These are phyloP conservation scores for Branchinecta lindahli DNA, from an alignment of 1,140 invertebrate genomes.

Conservation along the genomic window DNA sequence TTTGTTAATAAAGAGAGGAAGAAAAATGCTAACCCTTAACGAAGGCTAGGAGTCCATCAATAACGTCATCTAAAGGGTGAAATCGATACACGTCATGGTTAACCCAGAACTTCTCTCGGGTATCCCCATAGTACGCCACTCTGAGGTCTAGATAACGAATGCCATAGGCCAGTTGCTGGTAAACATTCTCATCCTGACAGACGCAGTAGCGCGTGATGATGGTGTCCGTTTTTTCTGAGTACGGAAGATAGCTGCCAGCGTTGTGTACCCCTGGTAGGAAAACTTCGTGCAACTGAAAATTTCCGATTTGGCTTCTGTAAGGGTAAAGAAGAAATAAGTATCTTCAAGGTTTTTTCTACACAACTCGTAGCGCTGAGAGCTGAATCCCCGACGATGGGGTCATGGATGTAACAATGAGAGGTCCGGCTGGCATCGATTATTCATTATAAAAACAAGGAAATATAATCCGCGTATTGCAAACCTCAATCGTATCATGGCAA, in stretches of 20 bases:
- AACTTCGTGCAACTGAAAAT: conserved; percentile 38
- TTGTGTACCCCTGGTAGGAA: conserved; percentile 54
- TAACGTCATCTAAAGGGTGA: conserved; percentile 41
- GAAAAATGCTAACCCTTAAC: conserved; percentile 26
- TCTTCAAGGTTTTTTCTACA: no score
- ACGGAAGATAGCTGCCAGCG: conserved; percentile 41
- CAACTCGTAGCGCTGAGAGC: no score
- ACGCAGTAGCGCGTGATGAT: conserved; percentile 35
- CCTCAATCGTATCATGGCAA: no score
- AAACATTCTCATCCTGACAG: conserved; percentile 57
- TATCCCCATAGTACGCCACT: conserved; percentile 43
- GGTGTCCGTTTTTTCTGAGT: conserved; percentile 28
- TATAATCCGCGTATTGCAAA: no score
- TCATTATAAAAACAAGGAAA: no score
- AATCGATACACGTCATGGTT: conserved; percentile 52
- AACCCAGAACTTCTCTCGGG: conserved; percentile 36
- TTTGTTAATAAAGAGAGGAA: no score
- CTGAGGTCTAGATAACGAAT: conserved; percentile 64
- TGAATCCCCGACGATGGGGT: no score
- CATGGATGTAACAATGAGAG: no score
- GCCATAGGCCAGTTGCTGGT: conserved; percentile 59
- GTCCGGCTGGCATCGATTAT: no score
- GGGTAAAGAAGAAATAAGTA: neutral
- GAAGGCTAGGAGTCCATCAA: conserved; percentile 45
- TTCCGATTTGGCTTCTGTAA: conserved; percentile 33